Base-by-base conservation (phyloP, 2,113 vertebrate species). In the Calidris pygmaea region DNA sequence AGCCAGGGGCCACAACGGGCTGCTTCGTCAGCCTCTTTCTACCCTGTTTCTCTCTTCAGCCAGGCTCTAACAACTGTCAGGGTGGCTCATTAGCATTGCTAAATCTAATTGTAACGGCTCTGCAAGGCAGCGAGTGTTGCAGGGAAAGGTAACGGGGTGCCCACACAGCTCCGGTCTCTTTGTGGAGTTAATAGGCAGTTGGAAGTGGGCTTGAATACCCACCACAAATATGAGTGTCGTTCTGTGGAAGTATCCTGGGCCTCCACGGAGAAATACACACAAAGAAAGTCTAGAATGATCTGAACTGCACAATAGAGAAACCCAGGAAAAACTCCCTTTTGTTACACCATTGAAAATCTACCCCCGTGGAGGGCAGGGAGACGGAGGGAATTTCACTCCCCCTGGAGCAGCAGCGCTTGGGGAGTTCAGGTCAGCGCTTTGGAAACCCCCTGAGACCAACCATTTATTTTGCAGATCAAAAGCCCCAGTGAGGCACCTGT, bases 141-240 rank as follows among this genome's bases (percentile, higher is more conserved):
- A n/a, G 47, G 8, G 37, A 30, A 37, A 3, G 19, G 34, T 21
- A 4, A 9, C 20, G 1, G 1, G 14, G 35, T 62, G 30, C 8
- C 37, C 60, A 27, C 24, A 13, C 22, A 41, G 16, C 30, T 73
- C 56, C 48, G 4, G 7, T 37, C n/a, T 34, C 8, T 45, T 37
- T 4, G 1, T 3, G 14, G 21, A 50, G 21, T 56, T 63, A n/a
- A 21, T 1, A 21, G 27, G 22, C 12, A 30, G 32, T 5, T 43
- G 73, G 50, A 35, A 29, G 22, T 12, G 34, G 26, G 30, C 26
- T 52, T 74, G 29, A 71, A 32, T 56, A 43, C 16, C 30, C 35
- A 29, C 55, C 37, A 29, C 0, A 0, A 14, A 14, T 37, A 15
- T 37, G 56, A 37, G 17, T 0, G 0, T 53, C 27, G 12, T 1